Evolutionary conservation across 2,888 invertebrate species (phyloP), one percentile per base, ranked within the genome.

Genomic region (Hyposoter didymator): DNA sequence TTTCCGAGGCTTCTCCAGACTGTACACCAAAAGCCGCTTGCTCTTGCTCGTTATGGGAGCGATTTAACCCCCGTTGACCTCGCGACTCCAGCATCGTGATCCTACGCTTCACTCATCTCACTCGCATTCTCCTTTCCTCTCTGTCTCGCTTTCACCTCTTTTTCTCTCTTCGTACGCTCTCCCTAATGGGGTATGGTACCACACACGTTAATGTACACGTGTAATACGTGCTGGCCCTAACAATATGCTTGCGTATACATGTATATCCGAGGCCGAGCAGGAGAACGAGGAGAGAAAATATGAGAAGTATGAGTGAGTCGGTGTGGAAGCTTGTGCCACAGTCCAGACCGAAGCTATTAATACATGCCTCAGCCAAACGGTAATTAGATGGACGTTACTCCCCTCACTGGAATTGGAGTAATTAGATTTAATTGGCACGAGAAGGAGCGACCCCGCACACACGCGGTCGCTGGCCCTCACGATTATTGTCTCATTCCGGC

Each of bases 41-140:
- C 80, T 78, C 73, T 86, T 39, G 76, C 89, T 91, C 90, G 89
- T 91, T 91, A 89, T 89, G 83, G 83, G 89, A 91, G 82, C 91
- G 89, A 92, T 92, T 92, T 92, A 92, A 92, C 91, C 92, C 91
- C 90, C 90, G 90, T 92, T 92, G 91, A 92, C 91, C 92, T 85
- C 88, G 76, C 70, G 85, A 83, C 84, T 87, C 80, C 59, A 69
- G 84, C 85, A 84, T 76, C 82, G 87, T 87, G 73, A 82, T 86
- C 84, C 84, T 72, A 85, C 85, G 84, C 85, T 82, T 79, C 52
- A 19, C 55, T 81, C 52, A 64, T 47, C 80, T 80, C 83, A 28
- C 70, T 84, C 75, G 28, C 75, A 59, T 79, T 76, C 76, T 55
- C 74, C 73, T 19, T 45, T 66, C 28, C 72, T 74, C 78, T 82